A percentile compares a stretch with the other conserved stretches of the same genome.
Evolutionary conservation across 2,113 vertebrate genomes (phyloP).

Genomic region (Pteropus alecto): DNA sequence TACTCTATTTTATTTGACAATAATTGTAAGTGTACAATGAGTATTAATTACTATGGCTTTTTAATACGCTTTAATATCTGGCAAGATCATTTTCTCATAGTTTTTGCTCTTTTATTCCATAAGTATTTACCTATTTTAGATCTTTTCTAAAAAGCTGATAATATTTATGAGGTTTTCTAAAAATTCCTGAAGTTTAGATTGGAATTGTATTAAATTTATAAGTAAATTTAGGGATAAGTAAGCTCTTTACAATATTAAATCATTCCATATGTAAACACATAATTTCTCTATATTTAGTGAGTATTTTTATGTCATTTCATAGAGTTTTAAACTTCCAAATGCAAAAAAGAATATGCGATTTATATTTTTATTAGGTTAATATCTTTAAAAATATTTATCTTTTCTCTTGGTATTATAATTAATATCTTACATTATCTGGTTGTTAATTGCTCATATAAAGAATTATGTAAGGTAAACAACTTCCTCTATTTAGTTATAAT

Average conservation of each 20-base stretch:
- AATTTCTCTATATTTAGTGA: background rate
- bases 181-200: background rate
- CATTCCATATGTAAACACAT: background rate
- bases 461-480: background rate
- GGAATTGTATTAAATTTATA: background rate
- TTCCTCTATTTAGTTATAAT: background rate
- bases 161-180: background rate
- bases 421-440: background rate
- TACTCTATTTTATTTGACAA: background rate
- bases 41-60: background rate
- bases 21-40: background rate
- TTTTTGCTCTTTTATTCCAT: background rate
- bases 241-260: background rate
- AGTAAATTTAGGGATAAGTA: background rate
- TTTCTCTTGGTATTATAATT: background rate
- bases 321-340: background rate
- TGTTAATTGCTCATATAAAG: background rate
- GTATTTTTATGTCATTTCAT: background rate
- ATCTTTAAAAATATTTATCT: background rate
- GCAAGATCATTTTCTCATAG: background rate
- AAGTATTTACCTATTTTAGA: background rate
- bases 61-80: background rate
- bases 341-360: background rate
- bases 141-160: background rate
- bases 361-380: background rate